phyloP scores from a whole-genome alignment of 2,797 vertebrate genomes.

The Paguma larvata region DNA sequence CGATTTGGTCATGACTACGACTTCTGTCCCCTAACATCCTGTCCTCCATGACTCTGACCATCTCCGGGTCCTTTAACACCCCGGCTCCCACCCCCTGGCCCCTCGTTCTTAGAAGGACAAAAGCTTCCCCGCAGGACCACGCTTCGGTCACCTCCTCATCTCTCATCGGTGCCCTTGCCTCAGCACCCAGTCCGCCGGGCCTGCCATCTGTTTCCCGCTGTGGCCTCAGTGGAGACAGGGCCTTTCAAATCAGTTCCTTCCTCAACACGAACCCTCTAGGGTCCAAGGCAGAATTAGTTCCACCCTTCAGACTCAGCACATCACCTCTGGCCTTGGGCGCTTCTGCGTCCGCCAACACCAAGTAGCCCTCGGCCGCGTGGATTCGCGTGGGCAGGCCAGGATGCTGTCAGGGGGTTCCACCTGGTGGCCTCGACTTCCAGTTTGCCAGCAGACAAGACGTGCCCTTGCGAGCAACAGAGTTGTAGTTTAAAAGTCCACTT shows the following conservation, averaged over 20 bases:
- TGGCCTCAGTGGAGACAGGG: not conserved
- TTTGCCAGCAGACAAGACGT: not conserved
- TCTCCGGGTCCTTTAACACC: not conserved
- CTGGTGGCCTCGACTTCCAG: not conserved
- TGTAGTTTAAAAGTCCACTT: not conserved
- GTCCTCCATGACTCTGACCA: not conserved
- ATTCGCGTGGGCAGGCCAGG: not conserved
- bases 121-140: not conserved
- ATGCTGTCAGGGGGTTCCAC: accelerated
- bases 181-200: accelerated
- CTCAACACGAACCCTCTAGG: not conserved
- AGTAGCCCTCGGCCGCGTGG: too few species aligned
- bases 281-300: not conserved
- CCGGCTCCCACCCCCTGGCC: accelerated
- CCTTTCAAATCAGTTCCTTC: not conserved
- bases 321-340: accelerated
- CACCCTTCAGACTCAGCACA: not conserved
- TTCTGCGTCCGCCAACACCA: not conserved
- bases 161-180: not conserved
- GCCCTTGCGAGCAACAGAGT: not conserved
- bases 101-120: not conserved
- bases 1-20: not conserved
- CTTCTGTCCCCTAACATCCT: too few species aligned
- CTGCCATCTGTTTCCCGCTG: not conserved
- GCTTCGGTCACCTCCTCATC: not conserved